A percentile compares a stretch with the other conserved stretches of the same genome.
Evolutionary conservation across 2,113 vertebrate species (phyloP).

Genomic region (Sander vitreus): DNA sequence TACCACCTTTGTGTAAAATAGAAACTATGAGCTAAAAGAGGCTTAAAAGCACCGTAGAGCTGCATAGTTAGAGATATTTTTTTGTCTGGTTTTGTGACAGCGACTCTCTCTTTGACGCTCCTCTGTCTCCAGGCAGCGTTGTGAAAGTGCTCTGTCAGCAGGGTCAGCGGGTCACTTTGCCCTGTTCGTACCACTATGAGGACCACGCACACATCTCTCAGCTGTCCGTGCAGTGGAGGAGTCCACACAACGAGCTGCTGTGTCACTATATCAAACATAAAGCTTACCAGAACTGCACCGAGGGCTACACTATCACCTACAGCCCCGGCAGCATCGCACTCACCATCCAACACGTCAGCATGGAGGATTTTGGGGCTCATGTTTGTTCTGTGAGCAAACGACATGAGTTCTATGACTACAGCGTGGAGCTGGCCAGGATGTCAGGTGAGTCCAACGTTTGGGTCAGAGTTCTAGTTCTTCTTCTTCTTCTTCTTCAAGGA

Average conservation of each 20-base stretch:
- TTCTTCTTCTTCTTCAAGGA: too few relatives aligned
- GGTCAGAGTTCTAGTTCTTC: too few relatives aligned
- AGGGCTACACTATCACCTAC: conserved; percentile 77
- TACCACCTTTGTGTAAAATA: too few relatives aligned
- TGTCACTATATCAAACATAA: conserved; percentile 87
- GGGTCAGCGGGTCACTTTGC: conserved; percentile 45
- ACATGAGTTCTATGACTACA: conserved; percentile 78
- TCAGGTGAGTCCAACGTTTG: conserved; percentile 64
- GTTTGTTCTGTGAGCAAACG: conserved; percentile 82
- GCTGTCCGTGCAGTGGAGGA: conserved; percentile 84
- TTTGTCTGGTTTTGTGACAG: too few relatives aligned
- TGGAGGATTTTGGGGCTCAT: conserved; percentile 76
- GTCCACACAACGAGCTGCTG: conserved; percentile 74
- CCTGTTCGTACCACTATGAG: conserved; percentile 79
- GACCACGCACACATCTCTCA: conserved; percentile 55
- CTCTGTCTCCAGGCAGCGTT: conserved; percentile 57
- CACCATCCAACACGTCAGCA: conserved; percentile 54
- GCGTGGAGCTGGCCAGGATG: conserved; percentile 60
- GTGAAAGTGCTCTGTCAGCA: conserved; percentile 61
- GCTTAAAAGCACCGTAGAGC: neutral
- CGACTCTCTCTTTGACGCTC: neutral
- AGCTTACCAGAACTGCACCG: conserved; percentile 79
- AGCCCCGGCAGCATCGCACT: conserved; percentile 73
- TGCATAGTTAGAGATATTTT: neutral
- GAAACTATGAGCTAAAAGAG: neutral